A percentile compares a stretch with the other conserved stretches of the same genome.
Evolutionary conservation across 2,113 vertebrate genomes (phyloP).

Genomic region (Mus spicilegus): DNA sequence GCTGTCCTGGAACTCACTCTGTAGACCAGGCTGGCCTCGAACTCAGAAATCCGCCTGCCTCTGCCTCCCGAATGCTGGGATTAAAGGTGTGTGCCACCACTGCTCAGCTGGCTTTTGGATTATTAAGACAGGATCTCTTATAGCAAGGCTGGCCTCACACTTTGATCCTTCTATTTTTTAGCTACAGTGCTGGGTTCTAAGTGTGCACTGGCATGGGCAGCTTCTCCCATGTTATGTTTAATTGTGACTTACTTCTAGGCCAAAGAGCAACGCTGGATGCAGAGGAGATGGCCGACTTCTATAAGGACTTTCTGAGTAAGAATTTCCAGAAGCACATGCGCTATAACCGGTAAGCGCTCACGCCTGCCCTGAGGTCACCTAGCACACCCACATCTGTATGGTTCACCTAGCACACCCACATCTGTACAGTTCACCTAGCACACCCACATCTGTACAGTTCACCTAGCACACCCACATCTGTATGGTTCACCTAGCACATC

Average conservation of each 20-base stretch:
- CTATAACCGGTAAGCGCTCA: constrained; percentile 94
- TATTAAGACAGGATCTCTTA: not conserved
- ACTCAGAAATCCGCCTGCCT: too few species aligned
- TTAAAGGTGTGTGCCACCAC: too few species aligned
- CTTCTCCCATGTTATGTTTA: not conserved
- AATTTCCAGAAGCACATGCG: constrained; percentile 91
- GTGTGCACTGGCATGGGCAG: too few species aligned
- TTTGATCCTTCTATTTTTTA: not conserved
- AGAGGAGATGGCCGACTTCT: constrained; percentile 97
- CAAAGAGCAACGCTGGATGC: constrained; percentile 88
- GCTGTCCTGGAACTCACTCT: too few species aligned
- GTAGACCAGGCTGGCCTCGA: too few species aligned
- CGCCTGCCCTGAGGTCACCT: constrained; percentile 9
- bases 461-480: too few species aligned
- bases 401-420: too few species aligned
- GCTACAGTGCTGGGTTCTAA: not conserved
- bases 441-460: too few species aligned
- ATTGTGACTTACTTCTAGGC: constrained; percentile 87
- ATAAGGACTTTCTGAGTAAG: constrained; percentile 94
- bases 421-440: too few species aligned
- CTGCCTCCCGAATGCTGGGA: too few species aligned
- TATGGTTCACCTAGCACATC: too few species aligned
- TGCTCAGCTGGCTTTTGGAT: not conserved
- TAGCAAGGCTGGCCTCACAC: not conserved
- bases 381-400: too few species aligned